Evolutionary conservation across 2,113 vertebrate genomes (phyloP), one percentile per base, ranked within the genome.

Genomic region (Leucopsar rothschildi): DNA sequence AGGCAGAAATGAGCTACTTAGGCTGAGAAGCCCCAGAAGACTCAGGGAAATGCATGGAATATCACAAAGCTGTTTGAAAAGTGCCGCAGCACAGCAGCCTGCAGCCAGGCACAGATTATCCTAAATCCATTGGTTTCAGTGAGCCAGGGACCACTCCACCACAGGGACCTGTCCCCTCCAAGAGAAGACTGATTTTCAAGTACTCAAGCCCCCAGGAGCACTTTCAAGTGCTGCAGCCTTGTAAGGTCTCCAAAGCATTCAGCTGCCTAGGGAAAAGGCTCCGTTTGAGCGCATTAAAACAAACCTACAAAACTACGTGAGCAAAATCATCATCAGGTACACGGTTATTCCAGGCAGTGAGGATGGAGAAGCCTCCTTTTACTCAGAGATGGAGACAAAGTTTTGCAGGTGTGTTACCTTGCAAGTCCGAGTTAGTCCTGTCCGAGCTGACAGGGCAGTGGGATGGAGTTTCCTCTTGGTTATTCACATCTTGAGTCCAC

Each of bases 341-440:
- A 40, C 0, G 0, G 55, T 64, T 52, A 42, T 25, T 56, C 23
- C 11, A 59, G 53, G 19, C 65, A 93, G 29, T 1, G 5, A 91
- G 53, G 57, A 61, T 10, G 28, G 25, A 79, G 45, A 71, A 28
- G 10, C 22, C n/a, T 75, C 49, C 40, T 69, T 63, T 33, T 24
- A 20, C 87, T 61, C 63, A 75, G 21, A 82, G 76, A 11, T 1
- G 5, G 44, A 60, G 56, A 35, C 40, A 69, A 73, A 92, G 40
- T 27, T 18, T 12, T 69, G 55, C 63, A 49, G 25, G 16, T 61
- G 33, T 9, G 3, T 11, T 75, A 8, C 61, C 53, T 71, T 44
- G 24, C 53, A 64, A 57, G 40, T 21, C 53, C 2, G 0, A 66
- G 35, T 28, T 44, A 65, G 45, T 33, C 50, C 63, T 53, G 64